A percentile compares a stretch with the other conserved stretches of the same genome.
Conservation (phyloP, 2,888 invertebrate genomes). For the Aromia moschata region DNA sequence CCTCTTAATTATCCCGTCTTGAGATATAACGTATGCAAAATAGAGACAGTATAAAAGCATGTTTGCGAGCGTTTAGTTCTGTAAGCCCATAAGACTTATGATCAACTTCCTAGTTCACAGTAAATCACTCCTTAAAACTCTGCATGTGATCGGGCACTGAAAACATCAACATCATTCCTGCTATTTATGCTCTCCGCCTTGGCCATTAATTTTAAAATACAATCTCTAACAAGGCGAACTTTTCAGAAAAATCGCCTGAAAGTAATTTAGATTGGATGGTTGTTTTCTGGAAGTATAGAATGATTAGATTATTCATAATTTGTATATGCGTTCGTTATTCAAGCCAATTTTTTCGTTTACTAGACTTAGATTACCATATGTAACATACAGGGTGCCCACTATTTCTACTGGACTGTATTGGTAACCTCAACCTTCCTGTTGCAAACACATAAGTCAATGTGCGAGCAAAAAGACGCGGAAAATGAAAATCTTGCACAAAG, state of each 20-base stretch:
- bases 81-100: constrained; percentile 39
- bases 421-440: too few species aligned
- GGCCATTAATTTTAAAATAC: constrained; percentile 22
- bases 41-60: constrained; percentile 20
- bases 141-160: constrained; percentile 51
- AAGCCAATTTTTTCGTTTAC: too few species aligned
- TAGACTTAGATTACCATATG: too few species aligned
- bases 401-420: too few species aligned
- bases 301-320: too few species aligned
- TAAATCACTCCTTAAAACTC: constrained; percentile 51
- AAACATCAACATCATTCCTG: constrained; percentile 50
- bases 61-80: constrained; percentile 23
- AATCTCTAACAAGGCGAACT: constrained; percentile 25
- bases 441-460: too few species aligned
- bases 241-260: constrained; percentile 25
- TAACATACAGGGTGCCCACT: too few species aligned
- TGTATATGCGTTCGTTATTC: too few species aligned
- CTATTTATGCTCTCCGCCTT: constrained; percentile 41
- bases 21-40: constrained; percentile 22
- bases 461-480: too few species aligned
- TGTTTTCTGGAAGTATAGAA: too few species aligned
- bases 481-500: too few species aligned
- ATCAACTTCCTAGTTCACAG: constrained; percentile 49
- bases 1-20: constrained; percentile 27
- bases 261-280: constrained; percentile 10